phyloP scores from a whole-genome alignment of 2,888 invertebrate genomes.

The Thymelicus sylvestris region DNA sequence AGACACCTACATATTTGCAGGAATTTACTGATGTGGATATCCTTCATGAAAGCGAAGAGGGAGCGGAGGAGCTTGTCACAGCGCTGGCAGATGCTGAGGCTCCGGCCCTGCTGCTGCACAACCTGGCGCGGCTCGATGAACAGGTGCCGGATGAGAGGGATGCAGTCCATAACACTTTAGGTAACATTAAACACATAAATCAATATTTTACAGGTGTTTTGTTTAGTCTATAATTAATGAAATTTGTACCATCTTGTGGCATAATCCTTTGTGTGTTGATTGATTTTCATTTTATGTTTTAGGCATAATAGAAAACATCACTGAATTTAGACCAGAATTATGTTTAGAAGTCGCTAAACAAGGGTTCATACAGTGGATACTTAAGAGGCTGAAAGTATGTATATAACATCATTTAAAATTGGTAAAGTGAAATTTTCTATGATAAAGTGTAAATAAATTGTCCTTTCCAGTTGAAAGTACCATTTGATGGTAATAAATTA shows the following conservation, averaged over 20 bases:
- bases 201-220: too few relatives aligned
- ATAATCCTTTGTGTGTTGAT: too few relatives aligned
- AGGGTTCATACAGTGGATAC: constrained; percentile 95
- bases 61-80: constrained; percentile 94
- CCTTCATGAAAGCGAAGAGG: constrained; percentile 96
- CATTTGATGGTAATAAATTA: constrained; percentile 97
- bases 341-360: constrained; percentile 94
- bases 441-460: background rate
- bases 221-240: too few relatives aligned
- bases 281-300: constrained; percentile 42
- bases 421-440: too few relatives aligned
- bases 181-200: constrained; percentile 63
- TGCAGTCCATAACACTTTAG: constrained; percentile 97
- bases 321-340: constrained; percentile 94
- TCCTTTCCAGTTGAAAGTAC: constrained; percentile 87
- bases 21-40: constrained; percentile 99
- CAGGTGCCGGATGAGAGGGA: constrained; percentile 96
- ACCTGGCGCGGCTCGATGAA: constrained; percentile 97
- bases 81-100: constrained; percentile 95
- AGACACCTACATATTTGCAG: constrained; percentile 70
- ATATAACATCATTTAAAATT: background rate
- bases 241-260: too few relatives aligned
- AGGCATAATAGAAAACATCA: constrained; percentile 97
- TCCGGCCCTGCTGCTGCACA: constrained; percentile 95
- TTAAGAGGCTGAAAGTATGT: constrained; percentile 92